These are phyloP conservation scores for Hydrolagus affinis DNA, from an alignment of 2,113 vertebrate genomes.

Conservation along the genomic window DNA sequence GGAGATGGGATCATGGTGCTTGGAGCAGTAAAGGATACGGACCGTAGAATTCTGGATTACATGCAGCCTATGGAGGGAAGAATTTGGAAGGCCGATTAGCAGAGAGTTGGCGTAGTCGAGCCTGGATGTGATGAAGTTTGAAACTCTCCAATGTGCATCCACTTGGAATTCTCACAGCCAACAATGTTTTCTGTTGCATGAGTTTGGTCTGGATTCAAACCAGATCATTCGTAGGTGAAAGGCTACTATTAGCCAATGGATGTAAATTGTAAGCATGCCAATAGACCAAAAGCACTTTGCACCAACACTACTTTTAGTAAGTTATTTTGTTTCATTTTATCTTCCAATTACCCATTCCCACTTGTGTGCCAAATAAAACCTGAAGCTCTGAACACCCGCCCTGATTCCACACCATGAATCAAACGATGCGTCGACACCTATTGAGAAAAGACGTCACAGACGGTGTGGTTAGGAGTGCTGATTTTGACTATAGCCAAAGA, in stretches of 20 bases:
- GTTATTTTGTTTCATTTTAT: background rate
- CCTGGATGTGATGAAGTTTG: too few species aligned
- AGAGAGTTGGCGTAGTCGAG: too few species aligned
- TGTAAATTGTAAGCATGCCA: background rate
- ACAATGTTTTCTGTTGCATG: background rate
- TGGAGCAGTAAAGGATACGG: too few species aligned
- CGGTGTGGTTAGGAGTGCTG: background rate
- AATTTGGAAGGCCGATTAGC: too few species aligned
- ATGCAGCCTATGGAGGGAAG: too few species aligned
- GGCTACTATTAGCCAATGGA: background rate
- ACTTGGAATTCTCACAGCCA: too few species aligned
- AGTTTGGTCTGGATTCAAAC: background rate
- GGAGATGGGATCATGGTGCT: too few species aligned
- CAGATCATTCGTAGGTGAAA: background rate
- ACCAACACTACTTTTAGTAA: background rate
- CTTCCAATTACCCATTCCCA: background rate
- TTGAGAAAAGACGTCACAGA: background rate
- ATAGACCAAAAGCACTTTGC: background rate
- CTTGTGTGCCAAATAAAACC: background rate
- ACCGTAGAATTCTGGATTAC: too few species aligned
- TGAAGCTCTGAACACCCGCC: background rate
- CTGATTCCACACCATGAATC: background rate
- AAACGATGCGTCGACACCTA: background rate
- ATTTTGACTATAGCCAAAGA: background rate
- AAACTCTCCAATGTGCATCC: too few species aligned